phyloP scores from a whole-genome alignment of 2,797 vertebrate species.

The Galago senegalensis region DNA sequence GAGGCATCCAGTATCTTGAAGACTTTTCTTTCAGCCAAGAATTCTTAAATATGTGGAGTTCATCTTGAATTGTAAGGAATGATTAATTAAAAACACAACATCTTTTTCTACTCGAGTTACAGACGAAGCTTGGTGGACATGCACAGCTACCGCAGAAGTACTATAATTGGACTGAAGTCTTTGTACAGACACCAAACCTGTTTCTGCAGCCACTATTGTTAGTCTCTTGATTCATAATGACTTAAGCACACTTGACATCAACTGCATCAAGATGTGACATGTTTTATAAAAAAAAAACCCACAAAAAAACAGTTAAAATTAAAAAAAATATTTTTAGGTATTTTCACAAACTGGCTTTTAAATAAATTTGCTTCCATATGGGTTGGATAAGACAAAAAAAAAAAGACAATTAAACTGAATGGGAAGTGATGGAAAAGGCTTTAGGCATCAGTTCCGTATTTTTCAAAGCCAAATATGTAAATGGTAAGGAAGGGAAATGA shows the following conservation, averaged over 20 bases:
- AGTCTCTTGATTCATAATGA: slow-evolving; percentile 96
- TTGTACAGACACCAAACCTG: slow-evolving; percentile 92
- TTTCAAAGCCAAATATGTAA: slow-evolving; percentile 98
- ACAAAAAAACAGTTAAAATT: slow-evolving; percentile 90
- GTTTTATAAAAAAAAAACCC: slow-evolving; percentile 93
- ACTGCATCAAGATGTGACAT: slow-evolving; percentile 98
- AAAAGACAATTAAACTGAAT: slow-evolving; percentile 88
- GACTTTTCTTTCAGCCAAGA: slow-evolving; percentile 94
- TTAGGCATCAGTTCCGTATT: slow-evolving; percentile 94
- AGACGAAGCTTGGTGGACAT: slow-evolving; percentile 93
- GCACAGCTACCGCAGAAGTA: slow-evolving; percentile 93
- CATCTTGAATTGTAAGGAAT: slow-evolving; percentile 92
- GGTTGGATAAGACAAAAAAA: slow-evolving; percentile 92
- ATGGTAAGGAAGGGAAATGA: slow-evolving; percentile 92
- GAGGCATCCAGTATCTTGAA: slow-evolving; percentile 95
- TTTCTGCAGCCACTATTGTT: slow-evolving; percentile 95
- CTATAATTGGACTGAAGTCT: slow-evolving; percentile 92
- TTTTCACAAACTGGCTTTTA: slow-evolving; percentile 99
- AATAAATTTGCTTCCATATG: slow-evolving; percentile 98
- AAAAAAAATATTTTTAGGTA: slow-evolving; percentile 99
- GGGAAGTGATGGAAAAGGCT: slow-evolving; percentile 91
- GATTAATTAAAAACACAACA: slow-evolving; percentile 92
- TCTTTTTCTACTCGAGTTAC: slow-evolving; percentile 92
- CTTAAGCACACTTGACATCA: slow-evolving; percentile 99
- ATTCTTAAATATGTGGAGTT: slow-evolving; percentile 92